A percentile compares a stretch with the other conserved stretches of the same genome.
Evolutionary conservation across 2,888 invertebrate species (phyloP).

Genomic region (Reticulitermes lucifugus): DNA sequence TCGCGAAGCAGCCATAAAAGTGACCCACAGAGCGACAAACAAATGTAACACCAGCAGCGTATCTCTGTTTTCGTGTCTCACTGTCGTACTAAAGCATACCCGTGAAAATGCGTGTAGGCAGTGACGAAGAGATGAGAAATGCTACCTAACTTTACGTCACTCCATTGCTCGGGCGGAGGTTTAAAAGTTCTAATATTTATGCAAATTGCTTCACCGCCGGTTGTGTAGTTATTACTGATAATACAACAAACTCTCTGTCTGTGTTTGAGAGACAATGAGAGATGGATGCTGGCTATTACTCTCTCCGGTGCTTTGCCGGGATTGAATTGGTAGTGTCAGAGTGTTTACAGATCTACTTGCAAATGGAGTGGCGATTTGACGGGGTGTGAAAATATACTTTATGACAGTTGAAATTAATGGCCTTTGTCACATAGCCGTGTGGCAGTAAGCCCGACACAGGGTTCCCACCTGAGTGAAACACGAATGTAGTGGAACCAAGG

Average conservation of each 20-base stretch:
- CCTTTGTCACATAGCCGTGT: neutral
- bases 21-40: neutral
- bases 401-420: slow-evolving; percentile 45
- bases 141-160: slow-evolving; percentile 33
- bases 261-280: neutral
- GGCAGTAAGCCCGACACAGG: neutral
- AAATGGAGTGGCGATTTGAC: slow-evolving; percentile 44
- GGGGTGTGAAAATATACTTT: slow-evolving; percentile 37
- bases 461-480: neutral
- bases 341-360: slow-evolving; percentile 24
- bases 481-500: too few relatives aligned
- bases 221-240: slow-evolving; percentile 10
- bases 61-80: neutral
- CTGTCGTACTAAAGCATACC: neutral
- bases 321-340: slow-evolving; percentile 5
- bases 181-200: slow-evolving; percentile 39
- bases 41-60: neutral
- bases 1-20: neutral
- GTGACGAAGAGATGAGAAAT: neutral
- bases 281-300: slow-evolving; percentile 26
- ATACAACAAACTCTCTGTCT: slow-evolving; percentile 14
- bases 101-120: neutral
- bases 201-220: slow-evolving; percentile 27
- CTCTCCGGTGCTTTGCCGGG: slow-evolving; percentile 27
- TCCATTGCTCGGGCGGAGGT: slow-evolving; percentile 18